These are phyloP conservation scores for Chironomus riparius DNA, from an alignment of 2,888 invertebrate genomes.

Conservation along the genomic window DNA sequence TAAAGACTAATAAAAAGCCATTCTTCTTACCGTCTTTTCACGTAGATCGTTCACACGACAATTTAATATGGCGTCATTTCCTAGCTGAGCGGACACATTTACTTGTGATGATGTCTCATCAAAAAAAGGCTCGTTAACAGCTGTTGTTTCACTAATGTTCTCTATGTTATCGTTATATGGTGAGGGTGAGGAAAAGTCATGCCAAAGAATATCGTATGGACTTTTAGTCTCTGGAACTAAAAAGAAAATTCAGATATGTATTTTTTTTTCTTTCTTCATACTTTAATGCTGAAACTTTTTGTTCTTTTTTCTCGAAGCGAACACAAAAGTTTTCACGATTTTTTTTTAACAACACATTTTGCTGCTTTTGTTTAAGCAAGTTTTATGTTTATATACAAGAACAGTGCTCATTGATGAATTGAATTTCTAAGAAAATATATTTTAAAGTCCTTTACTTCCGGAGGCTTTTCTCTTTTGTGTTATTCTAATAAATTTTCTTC, in stretches of 20 bases:
- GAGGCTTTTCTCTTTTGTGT: no score
- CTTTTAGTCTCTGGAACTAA: constrained; percentile 16
- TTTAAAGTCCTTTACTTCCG: no score
- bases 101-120: constrained; percentile 53
- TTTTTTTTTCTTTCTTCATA: no score
- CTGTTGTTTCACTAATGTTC: constrained; percentile 45
- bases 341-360: background rate
- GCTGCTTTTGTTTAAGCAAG: background rate
- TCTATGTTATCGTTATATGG: constrained; percentile 41
- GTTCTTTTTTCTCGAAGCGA: no score
- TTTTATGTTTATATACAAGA: no score
- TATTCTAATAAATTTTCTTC: no score
- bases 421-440: no score
- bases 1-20: background rate
- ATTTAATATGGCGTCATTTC: constrained; percentile 54
- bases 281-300: no score
- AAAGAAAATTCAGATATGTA: background rate
- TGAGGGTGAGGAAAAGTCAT: constrained; percentile 43
- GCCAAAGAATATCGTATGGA: constrained; percentile 38
- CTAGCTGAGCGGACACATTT: constrained; percentile 58
- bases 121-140: constrained; percentile 63
- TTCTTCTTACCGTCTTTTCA: constrained; percentile 52
- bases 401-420: no score
- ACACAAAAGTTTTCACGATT: background rate
- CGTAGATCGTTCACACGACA: constrained; percentile 60